phyloP scores from a whole-genome alignment of 1,140 invertebrate genomes.

The Diorhabda elongata region DNA sequence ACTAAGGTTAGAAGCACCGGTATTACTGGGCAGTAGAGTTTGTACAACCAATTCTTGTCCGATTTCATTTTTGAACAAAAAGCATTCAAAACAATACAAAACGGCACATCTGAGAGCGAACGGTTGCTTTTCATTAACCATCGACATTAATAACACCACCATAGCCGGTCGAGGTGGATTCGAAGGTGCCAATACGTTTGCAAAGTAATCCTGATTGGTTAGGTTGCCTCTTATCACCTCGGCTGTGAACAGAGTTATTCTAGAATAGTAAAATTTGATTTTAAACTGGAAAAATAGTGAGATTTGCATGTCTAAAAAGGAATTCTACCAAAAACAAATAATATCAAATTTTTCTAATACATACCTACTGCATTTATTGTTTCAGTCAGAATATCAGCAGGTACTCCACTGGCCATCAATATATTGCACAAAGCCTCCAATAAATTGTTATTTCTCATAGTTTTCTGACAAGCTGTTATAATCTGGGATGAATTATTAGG shows the following conservation, averaged over 20 bases:
- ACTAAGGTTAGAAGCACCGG: slow-evolving; percentile 51
- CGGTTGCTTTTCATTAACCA: slow-evolving; percentile 98
- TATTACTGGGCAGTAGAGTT: slow-evolving; percentile 77
- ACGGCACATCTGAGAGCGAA: slow-evolving; percentile 84
- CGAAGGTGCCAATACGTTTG: slow-evolving; percentile 86
- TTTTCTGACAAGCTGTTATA: slow-evolving; percentile 79
- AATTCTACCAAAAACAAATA: too few species aligned
- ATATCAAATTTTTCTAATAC: background rate
- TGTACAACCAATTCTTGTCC: slow-evolving; percentile 84
- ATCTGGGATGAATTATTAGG: slow-evolving; percentile 50
- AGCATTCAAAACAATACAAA: slow-evolving; percentile 96
- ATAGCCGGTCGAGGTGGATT: slow-evolving; percentile 89
- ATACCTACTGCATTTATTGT: slow-evolving; percentile 82
- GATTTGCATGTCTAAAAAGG: too few species aligned
- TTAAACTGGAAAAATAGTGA: too few species aligned
- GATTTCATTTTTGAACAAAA: slow-evolving; percentile 89
- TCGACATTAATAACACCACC: slow-evolving; percentile 93
- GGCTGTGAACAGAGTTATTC: slow-evolving; percentile 46
- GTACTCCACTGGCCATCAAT: slow-evolving; percentile 93
- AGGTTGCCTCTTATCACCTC: slow-evolving; percentile 91
- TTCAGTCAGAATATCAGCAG: slow-evolving; percentile 92
- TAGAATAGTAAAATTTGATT: too few species aligned
- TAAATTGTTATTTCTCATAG: slow-evolving; percentile 79
- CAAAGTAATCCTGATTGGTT: slow-evolving; percentile 89
- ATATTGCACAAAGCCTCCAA: slow-evolving; percentile 81